A percentile compares a stretch with the other conserved stretches of the same genome.
Conservation (phyloP, 2,113 vertebrate species). For the Microcebus ravelobensis region DNA sequence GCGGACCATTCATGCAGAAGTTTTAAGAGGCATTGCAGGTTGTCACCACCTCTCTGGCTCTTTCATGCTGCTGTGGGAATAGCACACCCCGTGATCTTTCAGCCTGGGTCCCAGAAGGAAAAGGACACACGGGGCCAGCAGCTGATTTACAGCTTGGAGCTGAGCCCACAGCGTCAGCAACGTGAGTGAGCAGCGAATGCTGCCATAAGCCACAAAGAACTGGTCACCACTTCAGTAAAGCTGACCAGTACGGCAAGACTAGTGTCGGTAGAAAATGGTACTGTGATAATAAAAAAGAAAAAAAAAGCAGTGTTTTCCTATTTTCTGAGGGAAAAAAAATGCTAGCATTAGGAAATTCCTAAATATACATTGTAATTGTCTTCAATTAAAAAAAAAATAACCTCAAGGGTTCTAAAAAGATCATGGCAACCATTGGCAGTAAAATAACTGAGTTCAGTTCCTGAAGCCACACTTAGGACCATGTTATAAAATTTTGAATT, state of each 20-base stretch:
- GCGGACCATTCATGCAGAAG: neutral
- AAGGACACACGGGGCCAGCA: neutral
- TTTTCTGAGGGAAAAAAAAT: constrained; percentile 15
- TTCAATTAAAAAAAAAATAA: constrained; percentile 8
- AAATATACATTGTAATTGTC: neutral
- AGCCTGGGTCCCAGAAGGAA: neutral
- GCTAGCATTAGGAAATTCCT: neutral
- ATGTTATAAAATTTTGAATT: neutral
- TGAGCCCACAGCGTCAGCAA: neutral
- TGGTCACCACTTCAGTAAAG: neutral
- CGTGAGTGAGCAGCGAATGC: neutral
- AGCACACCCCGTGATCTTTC: neutral
- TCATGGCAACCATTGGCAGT: neutral
- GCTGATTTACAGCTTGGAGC: neutral
- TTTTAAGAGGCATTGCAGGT: neutral
- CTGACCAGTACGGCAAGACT: neutral
- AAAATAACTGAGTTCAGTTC: neutral
- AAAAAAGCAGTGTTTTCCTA: neutral
- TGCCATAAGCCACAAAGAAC: neutral
- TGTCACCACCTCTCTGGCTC: neutral
- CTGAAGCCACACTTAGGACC: neutral
- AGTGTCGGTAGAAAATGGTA: neutral
- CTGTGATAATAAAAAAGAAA: neutral
- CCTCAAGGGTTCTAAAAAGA: neutral
- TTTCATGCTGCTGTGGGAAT: neutral